phyloP scores from a whole-genome alignment of 2,888 invertebrate genomes.

The Strigamia maritima region DNA sequence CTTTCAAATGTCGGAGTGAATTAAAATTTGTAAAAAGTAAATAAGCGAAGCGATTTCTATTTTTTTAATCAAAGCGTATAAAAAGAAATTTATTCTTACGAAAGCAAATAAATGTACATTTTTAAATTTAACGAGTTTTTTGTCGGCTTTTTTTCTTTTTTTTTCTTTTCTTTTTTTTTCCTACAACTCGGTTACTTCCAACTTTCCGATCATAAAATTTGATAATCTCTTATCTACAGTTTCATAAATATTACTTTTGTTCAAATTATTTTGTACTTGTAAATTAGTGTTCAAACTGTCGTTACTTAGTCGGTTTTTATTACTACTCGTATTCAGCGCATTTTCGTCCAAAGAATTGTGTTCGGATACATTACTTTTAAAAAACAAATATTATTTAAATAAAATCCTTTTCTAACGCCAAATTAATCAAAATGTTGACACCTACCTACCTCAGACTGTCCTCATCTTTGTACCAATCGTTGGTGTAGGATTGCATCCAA shows the following conservation, averaged over 20 bases:
- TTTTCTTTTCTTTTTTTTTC: background rate
- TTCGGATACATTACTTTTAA: constrained; percentile 65
- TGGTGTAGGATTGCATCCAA: constrained; percentile 90
- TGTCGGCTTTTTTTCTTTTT: background rate
- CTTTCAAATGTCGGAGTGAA: background rate
- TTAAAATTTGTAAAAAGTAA: background rate
- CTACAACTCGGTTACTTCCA: background rate
- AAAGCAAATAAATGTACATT: constrained; percentile 9
- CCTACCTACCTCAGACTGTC: constrained; percentile 68
- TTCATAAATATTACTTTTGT: constrained; percentile 17
- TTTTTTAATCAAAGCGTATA: background rate
- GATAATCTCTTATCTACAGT: background rate
- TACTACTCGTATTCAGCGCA: constrained; percentile 54
- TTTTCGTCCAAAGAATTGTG: constrained; percentile 84
- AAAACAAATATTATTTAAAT: constrained; percentile 47
- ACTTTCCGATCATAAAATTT: background rate
- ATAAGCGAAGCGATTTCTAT: background rate
- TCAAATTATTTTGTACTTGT: constrained; percentile 3
- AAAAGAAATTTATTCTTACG: background rate
- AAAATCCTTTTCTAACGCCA: background rate
- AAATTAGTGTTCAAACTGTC: constrained; percentile 13
- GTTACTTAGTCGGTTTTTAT: background rate
- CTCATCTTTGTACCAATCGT: constrained; percentile 85
- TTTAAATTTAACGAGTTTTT: background rate
- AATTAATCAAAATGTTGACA: background rate